Evolutionary conservation across 2,797 vertebrate genomes (phyloP).

Genomic region (Denticeps clupeoides): DNA sequence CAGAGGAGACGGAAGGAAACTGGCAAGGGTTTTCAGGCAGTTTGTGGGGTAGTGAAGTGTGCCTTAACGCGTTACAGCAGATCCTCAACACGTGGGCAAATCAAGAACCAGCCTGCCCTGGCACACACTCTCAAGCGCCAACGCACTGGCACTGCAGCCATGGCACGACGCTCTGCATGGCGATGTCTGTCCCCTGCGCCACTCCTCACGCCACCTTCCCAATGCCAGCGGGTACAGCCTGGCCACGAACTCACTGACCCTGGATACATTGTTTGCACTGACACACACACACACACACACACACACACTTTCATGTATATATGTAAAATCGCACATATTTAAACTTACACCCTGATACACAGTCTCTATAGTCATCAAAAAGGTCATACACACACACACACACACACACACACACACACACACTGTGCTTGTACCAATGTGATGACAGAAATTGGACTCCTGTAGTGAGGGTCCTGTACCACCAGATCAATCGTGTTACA

Average conservation of each 20-base stretch:
- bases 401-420: constrained; percentile 17
- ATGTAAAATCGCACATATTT: no score
- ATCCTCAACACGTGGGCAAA: constrained; percentile 49
- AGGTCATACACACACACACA: constrained; percentile 11
- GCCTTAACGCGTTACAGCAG: constrained; percentile 50
- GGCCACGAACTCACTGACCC: no score
- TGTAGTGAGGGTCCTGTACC: no score
- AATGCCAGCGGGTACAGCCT: no score
- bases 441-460: no score
- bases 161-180: constrained; percentile 27
- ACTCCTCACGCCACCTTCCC: no score
- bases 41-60: constrained; percentile 48
- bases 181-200: constrained; percentile 23
- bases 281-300: constrained; percentile 24
- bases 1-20: no score
- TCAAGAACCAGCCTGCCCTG: constrained; percentile 52
- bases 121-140: constrained; percentile 11
- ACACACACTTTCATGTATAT: constrained; percentile 2
- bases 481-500: no score
- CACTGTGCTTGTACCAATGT: no score
- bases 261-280: constrained; percentile 4
- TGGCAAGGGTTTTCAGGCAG: no score
- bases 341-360: constrained; percentile 20
- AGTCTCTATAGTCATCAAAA: constrained; percentile 6
- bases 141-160: constrained; percentile 25